Percentiles rank a stretch among this genome's conserved stretches.
Conservation (phyloP, 2,113 vertebrate species). For the Loxodonta africana region DNA sequence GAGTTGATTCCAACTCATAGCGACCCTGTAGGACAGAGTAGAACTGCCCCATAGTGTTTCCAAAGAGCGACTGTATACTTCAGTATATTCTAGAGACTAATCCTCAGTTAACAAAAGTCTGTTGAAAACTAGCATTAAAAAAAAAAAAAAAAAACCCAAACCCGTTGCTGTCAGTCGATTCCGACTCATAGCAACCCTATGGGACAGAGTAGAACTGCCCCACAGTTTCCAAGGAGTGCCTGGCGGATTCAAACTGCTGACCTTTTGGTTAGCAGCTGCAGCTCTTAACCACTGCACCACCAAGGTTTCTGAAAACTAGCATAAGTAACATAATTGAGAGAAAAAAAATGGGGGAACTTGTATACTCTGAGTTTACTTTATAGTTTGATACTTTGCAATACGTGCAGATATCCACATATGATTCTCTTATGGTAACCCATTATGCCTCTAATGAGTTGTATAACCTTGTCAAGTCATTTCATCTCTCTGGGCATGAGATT, state of each 20-base stretch:
- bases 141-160: no score
- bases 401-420: not conserved
- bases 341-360: not conserved
- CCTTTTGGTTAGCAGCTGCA: no score
- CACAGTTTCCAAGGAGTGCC: no score
- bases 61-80: not conserved
- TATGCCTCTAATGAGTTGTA: not conserved
- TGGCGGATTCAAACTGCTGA: no score
- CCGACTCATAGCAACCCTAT: no score
- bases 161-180: no score
- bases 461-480: constrained; percentile 2
- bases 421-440: not conserved
- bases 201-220: no score
- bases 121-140: not conserved
- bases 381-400: constrained; percentile 16
- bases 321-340: not conserved
- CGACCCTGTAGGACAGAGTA: no score
- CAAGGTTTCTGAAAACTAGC: not conserved
- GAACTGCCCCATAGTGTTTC: no score
- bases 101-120: not conserved
- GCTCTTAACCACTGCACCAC: no score
- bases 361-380: not conserved
- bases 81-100: constrained; percentile 31
- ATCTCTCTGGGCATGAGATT: not conserved
- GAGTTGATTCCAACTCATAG: no score